phyloP scores from a whole-genome alignment of 2,888 invertebrate species.

The Aplocera efformata region DNA sequence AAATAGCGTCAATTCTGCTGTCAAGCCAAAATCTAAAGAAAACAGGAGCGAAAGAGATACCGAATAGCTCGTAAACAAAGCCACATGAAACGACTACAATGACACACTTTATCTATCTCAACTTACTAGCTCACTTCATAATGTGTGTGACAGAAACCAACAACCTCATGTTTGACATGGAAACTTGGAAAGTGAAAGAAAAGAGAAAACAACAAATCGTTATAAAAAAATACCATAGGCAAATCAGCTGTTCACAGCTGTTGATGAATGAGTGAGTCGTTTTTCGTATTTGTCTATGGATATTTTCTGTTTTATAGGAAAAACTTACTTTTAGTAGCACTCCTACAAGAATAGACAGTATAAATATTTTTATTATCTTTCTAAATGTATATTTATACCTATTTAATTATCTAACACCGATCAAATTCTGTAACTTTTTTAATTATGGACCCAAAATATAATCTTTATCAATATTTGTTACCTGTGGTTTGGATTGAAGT shows the following conservation, averaged over 20 bases:
- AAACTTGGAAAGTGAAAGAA: constrained; percentile 11
- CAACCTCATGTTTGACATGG: neutral
- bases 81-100: too few relatives aligned
- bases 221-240: constrained; percentile 37
- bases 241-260: constrained; percentile 56
- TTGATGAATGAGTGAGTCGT: constrained; percentile 2
- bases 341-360: too few relatives aligned
- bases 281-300: constrained; percentile 14
- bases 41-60: constrained; percentile 5
- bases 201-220: constrained; percentile 37
- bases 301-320: constrained; percentile 2
- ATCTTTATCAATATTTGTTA: too few relatives aligned
- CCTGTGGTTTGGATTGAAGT: too few relatives aligned
- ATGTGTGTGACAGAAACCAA: too few relatives aligned
- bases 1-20: constrained; percentile 58
- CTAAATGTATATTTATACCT: too few relatives aligned
- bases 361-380: too few relatives aligned
- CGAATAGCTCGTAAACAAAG: constrained; percentile 1
- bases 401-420: too few relatives aligned
- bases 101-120: constrained; percentile 7
- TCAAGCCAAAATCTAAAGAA: constrained; percentile 32
- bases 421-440: too few relatives aligned
- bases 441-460: too few relatives aligned
- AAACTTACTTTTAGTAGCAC: too few relatives aligned
- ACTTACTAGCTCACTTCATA: constrained; percentile 1